Conservation (phyloP, 2,888 invertebrate species). For the Epiblema foenella region DNA sequence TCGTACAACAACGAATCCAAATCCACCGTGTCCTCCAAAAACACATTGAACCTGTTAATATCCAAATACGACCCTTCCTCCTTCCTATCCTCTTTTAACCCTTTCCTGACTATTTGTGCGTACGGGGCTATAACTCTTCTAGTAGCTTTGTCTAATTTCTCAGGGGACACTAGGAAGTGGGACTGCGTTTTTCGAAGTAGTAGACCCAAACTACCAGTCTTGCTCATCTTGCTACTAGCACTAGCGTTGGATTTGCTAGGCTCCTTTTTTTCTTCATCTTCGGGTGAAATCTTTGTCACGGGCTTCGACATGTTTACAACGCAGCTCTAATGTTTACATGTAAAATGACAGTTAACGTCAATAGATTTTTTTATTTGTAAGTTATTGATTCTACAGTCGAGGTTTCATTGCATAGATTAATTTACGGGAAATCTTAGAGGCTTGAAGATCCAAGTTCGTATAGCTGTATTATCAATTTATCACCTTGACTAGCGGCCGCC, state of each 20-base stretch:
- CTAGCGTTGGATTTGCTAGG: not conserved
- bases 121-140: conserved; percentile 86
- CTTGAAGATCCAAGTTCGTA: too few species aligned
- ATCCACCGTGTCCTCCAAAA: conserved; percentile 84
- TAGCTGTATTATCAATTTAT: too few species aligned
- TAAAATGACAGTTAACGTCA: conserved; percentile 2
- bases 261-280: conserved; percentile 3
- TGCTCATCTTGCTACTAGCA: not conserved
- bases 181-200: conserved; percentile 64
- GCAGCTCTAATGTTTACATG: not conserved
- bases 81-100: conserved; percentile 66
- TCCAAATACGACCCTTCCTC: conserved; percentile 70
- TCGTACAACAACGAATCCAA: conserved; percentile 83
- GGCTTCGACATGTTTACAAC: not conserved
- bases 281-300: not conserved
- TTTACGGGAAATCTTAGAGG: not conserved
- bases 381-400: not conserved
- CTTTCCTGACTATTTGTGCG: conserved; percentile 77
- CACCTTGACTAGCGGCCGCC: too few species aligned
- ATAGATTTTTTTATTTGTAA: not conserved
- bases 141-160: conserved; percentile 81
- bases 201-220: conserved; percentile 3
- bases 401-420: not conserved
- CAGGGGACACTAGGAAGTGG: conserved; percentile 74
- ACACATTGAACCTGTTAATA: conserved; percentile 76